Conservation (phyloP, 1,140 invertebrate species). For the Pogonus chalceus region DNA sequence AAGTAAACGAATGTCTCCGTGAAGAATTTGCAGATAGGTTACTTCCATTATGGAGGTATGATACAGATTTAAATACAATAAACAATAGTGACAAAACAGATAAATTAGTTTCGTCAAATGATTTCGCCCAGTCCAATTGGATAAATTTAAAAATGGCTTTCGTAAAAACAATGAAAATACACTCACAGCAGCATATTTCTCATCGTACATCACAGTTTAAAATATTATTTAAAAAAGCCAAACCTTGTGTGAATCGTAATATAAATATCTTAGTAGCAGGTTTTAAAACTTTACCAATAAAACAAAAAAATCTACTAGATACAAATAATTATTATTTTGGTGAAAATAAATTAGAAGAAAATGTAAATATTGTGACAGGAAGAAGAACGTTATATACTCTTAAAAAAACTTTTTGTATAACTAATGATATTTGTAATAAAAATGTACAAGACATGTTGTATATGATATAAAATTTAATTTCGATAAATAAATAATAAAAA, state of each 20-base stretch:
- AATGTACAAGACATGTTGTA: background rate
- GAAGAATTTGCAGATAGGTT: background rate
- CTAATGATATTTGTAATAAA: background rate
- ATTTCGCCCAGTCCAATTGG: too few species aligned
- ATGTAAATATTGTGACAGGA: background rate
- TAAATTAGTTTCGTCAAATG: too few species aligned
- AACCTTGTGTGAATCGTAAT: background rate
- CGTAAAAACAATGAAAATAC: background rate
- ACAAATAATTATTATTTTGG: background rate
- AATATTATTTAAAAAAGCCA: background rate
- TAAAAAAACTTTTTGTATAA: background rate
- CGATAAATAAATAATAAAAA: too few species aligned
- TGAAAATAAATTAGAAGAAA: background rate
- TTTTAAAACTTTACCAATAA: background rate
- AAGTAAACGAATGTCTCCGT: background rate
- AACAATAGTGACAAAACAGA: too few species aligned
- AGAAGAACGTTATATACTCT: background rate
- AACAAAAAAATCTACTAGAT: background rate
- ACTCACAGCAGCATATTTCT: background rate
- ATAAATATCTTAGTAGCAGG: background rate
- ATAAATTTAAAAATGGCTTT: too few species aligned
- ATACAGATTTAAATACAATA: too few species aligned
- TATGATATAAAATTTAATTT: background rate
- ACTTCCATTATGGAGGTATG: background rate
- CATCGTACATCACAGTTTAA: background rate